phyloP scores from a whole-genome alignment of 2,797 vertebrate genomes.

The Bryconaethiops microstoma region DNA sequence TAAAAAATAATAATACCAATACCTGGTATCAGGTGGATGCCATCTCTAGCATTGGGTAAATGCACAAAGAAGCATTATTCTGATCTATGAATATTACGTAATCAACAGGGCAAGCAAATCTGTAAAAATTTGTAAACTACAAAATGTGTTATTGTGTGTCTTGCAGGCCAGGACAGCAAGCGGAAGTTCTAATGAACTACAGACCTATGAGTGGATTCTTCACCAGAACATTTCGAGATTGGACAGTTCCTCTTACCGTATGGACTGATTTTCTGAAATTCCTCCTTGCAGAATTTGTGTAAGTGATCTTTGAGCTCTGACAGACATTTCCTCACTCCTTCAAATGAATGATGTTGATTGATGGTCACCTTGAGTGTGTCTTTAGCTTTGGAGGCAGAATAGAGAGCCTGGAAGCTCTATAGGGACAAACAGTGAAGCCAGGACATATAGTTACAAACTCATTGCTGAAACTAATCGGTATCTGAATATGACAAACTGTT shows the following conservation, averaged over 20 bases:
- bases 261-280: constrained; percentile 33
- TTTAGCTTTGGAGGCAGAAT: neutral
- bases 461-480: neutral
- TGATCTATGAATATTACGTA: neutral
- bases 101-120: too few species aligned
- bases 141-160: neutral
- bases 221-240: neutral
- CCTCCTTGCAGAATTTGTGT: constrained; percentile 31
- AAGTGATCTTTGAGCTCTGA: constrained; percentile 31
- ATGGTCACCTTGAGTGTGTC: neutral
- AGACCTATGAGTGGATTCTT: neutral
- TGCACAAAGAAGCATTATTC: neutral
- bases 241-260: constrained; percentile 14
- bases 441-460: neutral
- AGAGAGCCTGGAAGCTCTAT: constrained; percentile 27
- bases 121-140: neutral
- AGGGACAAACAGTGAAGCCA: neutral
- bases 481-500: neutral
- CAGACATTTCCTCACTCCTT: constrained; percentile 31
- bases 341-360: constrained; percentile 30
- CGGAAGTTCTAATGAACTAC: neutral
- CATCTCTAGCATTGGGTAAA: neutral
- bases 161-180: neutral
- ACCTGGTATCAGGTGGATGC: too few species aligned
- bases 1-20: too few species aligned